These are phyloP conservation scores for Euzophera pinguis DNA, from an alignment of 2,888 invertebrate species.

Conservation along the genomic window DNA sequence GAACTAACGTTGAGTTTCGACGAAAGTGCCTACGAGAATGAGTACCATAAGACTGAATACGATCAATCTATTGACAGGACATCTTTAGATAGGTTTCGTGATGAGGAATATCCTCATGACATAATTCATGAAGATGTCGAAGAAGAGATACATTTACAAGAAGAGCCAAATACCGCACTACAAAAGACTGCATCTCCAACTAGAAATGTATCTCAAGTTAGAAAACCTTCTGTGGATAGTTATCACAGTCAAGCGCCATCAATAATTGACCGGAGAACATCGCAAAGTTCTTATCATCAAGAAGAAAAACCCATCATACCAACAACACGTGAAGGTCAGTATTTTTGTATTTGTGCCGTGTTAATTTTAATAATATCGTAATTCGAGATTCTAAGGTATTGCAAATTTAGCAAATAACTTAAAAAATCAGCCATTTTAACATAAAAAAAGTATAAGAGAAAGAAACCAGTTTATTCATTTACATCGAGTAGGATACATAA, in stretches of 20 bases:
- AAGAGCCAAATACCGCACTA: slow-evolving; percentile 49
- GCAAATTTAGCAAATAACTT: too few relatives aligned
- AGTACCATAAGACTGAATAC: slow-evolving; percentile 76
- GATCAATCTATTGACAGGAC: slow-evolving; percentile 64
- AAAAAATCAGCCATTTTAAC: too few relatives aligned
- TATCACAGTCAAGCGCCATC: slow-evolving; percentile 71
- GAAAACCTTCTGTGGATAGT: slow-evolving; percentile 71
- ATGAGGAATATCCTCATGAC: slow-evolving; percentile 64
- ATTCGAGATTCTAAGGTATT: too few relatives aligned
- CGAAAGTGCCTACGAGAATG: slow-evolving; percentile 78
- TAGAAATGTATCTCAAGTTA: slow-evolving; percentile 49
- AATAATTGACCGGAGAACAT: slow-evolving; percentile 66
- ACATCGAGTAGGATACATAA: too few relatives aligned
- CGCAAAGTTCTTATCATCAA: slow-evolving; percentile 74
- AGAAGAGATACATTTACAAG: slow-evolving; percentile 57
- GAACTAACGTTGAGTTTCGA: slow-evolving; percentile 66
- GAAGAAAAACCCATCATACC: slow-evolving; percentile 76
- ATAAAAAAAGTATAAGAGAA: too few relatives aligned
- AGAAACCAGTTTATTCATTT: too few relatives aligned
- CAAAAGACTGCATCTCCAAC: slow-evolving; percentile 70
- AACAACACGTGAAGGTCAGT: slow-evolving; percentile 64
- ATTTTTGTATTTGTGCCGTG: too few relatives aligned
- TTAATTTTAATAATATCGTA: too few relatives aligned
- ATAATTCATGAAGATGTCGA: slow-evolving; percentile 54
- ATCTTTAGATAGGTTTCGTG: slow-evolving; percentile 69